A percentile compares a stretch with the other conserved stretches of the same genome.
phyloP scores from a whole-genome alignment of 2,888 invertebrate genomes.

The Gymnoscelis rufifasciata region DNA sequence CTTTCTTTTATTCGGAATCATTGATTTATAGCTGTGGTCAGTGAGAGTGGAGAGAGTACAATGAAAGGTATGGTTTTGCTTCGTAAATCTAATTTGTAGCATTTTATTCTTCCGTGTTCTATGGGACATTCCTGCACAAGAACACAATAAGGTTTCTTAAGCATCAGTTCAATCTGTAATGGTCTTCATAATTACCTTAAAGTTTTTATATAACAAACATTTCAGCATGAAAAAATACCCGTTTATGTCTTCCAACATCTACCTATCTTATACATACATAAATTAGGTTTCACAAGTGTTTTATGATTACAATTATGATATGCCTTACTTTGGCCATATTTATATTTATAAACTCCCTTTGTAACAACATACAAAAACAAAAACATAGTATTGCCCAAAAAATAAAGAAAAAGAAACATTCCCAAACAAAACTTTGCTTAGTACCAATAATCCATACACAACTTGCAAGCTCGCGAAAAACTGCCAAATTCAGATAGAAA shows the following conservation, averaged over 20 bases:
- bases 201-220: too few relatives aligned
- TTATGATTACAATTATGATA: too few relatives aligned
- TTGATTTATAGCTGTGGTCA: slow-evolving; percentile 65
- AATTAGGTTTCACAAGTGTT: too few relatives aligned
- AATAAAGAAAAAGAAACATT: not conserved
- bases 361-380: too few relatives aligned
- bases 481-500: slow-evolving; percentile 31
- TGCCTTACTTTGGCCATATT: too few relatives aligned
- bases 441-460: slow-evolving; percentile 6
- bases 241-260: too few relatives aligned
- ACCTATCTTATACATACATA: too few relatives aligned
- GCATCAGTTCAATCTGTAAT: not conserved
- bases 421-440: not conserved
- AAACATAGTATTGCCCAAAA: not conserved
- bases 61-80: slow-evolving; percentile 45
- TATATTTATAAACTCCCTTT: too few relatives aligned
- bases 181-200: not conserved
- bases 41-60: slow-evolving; percentile 39
- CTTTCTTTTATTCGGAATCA: slow-evolving; percentile 66
- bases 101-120: slow-evolving; percentile 5
- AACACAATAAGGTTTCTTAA: not conserved
- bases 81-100: slow-evolving; percentile 20
- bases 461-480: slow-evolving; percentile 13
- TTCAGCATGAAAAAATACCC: too few relatives aligned
- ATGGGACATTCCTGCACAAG: too few relatives aligned